Evolutionary conservation across 1,140 invertebrate genomes (phyloP).

Genomic region (Microplitis demolitor): DNA sequence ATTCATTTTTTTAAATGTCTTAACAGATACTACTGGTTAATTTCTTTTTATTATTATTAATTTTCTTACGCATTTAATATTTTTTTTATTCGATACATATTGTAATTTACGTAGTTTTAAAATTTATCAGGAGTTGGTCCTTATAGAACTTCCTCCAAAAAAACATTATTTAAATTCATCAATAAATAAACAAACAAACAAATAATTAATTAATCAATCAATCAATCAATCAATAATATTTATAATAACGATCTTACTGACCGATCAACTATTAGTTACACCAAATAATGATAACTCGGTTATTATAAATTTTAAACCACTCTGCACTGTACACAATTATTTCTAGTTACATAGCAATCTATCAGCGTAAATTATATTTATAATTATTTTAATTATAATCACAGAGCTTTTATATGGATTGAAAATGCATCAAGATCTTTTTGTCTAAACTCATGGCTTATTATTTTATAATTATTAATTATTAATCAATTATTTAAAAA

Average conservation of each 20-base stretch:
- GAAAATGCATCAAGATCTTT: constrained; percentile 33
- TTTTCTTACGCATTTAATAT: constrained; percentile 5
- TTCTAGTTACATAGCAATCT: constrained; percentile 31
- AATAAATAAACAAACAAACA: not conserved
- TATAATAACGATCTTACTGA: not conserved
- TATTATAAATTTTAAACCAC: not conserved
- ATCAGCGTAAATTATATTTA: constrained; percentile 6
- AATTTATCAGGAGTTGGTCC: constrained; percentile 27
- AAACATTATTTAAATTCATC: constrained; percentile 12
- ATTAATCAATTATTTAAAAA: not conserved
- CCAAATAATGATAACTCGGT: not conserved
- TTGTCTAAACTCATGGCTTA: not conserved
- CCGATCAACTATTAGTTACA: not conserved
- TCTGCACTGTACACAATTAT: constrained; percentile 35
- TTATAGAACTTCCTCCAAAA: constrained; percentile 27
- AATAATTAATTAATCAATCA: not conserved
- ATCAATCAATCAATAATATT: not conserved
- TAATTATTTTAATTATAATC: constrained; percentile 26
- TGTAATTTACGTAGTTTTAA: constrained; percentile 8
- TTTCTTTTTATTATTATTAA: constrained; percentile 8
- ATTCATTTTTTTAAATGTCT: constrained; percentile 2
- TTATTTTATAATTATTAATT: not conserved
- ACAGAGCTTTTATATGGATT: constrained; percentile 35
- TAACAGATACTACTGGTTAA: constrained; percentile 30
- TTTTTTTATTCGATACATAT: constrained; percentile 1